Evolutionary conservation across 2,113 vertebrate genomes (phyloP), one percentile per base, ranked within the genome.

Genomic region (Plecotus auritus): DNA sequence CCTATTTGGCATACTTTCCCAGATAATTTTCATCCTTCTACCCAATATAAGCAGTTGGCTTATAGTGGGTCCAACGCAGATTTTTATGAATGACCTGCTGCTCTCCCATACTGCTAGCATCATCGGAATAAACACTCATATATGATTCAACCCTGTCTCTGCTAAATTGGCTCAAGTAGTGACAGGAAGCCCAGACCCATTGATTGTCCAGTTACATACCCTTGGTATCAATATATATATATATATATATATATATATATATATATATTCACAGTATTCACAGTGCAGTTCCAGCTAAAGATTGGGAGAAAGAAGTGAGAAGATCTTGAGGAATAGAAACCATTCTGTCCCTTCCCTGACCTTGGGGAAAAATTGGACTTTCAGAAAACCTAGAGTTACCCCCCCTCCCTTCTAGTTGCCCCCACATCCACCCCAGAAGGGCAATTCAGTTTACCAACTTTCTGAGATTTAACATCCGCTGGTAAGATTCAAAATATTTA

Each of bases 401-500:
- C 10, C 67, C 23, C 40, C 32, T 51, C 20, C 83, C 40, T 77
- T 9, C 16, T 18, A 47, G 16, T 51, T 51, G 22, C 22, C 42
- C 70, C 51, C 3, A 45, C 1, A 13, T 45, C 8, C 45, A 91
- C 35, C 12, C 8, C 14, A 82, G 78, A 94, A 96, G 56, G 85
- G 42, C 90, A 96, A 89, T 73, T 92, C n/a, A 51, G 90, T 96
- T 92, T 96, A 87, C 78, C 93, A 94, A 81, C 45, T 95, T 94
- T 96, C 64, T 94, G n/a, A 96, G 51, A 88, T 91, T 93, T 96
- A 96, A 92, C 59, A 91, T 37, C 20, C 42, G 26, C 92, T 89
- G 91, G 82, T 91, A 74, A 95, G 83, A 97, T 95, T 88, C 94
- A 98, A 98, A 97, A 97, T 98, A 95, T 97, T 98, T 98, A 96